Evolutionary conservation across 1,140 invertebrate genomes (phyloP).

Genomic region (Sinella curviseta): DNA sequence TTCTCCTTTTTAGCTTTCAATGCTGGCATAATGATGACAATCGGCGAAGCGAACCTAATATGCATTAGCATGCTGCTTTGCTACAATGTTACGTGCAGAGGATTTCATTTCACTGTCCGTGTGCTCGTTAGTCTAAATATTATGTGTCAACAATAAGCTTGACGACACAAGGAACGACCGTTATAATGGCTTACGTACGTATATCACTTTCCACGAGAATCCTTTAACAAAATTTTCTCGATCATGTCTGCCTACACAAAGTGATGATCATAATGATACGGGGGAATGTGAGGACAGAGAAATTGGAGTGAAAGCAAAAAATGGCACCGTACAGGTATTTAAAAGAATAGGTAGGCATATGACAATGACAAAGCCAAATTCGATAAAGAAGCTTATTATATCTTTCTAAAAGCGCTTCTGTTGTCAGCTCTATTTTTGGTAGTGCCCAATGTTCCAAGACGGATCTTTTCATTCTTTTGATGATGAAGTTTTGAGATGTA

Average conservation of each 20-base stretch:
- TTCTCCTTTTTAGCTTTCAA: not conserved
- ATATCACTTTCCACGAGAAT: not conserved
- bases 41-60: conserved; percentile 7
- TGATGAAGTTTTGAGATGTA: too few relatives aligned
- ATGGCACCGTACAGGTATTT: too few relatives aligned
- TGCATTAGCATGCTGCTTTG: not conserved
- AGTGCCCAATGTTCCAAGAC: too few relatives aligned
- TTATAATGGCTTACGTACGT: not conserved
- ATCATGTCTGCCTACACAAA: not conserved
- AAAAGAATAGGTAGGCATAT: too few relatives aligned
- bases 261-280: too few relatives aligned
- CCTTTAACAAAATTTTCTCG: not conserved
- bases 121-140: not conserved
- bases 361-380: not conserved
- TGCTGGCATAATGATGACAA: not conserved
- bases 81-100: not conserved
- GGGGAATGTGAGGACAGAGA: too few relatives aligned
- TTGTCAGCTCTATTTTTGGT: too few relatives aligned
- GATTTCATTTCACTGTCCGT: not conserved
- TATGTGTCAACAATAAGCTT: not conserved
- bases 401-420: too few relatives aligned
- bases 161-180: not conserved
- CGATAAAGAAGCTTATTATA: too few relatives aligned
- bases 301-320: too few relatives aligned
- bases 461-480: too few relatives aligned